Conservation (phyloP, 2,888 invertebrate species). For the Strigamia crassipes region DNA sequence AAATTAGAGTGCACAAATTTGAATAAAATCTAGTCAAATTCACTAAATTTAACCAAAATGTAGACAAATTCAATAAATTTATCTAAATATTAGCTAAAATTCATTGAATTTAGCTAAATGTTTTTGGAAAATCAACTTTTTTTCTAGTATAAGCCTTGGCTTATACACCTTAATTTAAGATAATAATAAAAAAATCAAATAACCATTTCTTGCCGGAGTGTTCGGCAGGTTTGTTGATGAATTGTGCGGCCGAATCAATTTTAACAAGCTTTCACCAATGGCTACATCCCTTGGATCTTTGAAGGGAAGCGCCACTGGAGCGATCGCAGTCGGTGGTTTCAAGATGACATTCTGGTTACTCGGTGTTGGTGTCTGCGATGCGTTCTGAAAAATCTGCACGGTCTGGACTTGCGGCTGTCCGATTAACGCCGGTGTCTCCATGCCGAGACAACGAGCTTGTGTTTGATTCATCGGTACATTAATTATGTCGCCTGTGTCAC, state of each 20-base stretch:
- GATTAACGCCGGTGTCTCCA: background rate
- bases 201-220: background rate
- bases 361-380: background rate
- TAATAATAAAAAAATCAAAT: too few species aligned
- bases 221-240: background rate
- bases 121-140: too few species aligned
- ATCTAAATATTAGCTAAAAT: too few species aligned
- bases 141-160: too few species aligned
- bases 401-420: background rate
- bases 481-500: background rate
- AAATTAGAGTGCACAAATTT: too few species aligned
- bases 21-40: too few species aligned
- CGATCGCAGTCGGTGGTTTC: background rate
- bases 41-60: too few species aligned
- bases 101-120: too few species aligned
- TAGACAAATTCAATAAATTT: too few species aligned
- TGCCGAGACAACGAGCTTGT: background rate
- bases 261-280: background rate
- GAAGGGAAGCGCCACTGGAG: background rate
- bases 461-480: background rate
- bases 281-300: slow-evolving; percentile 3
- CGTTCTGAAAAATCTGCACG: background rate
- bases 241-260: background rate
- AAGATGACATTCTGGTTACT: background rate
- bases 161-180: too few species aligned